These are phyloP conservation scores for Oophaga pumilio DNA, from an alignment of 2,113 vertebrate species.

Conservation along the genomic window DNA sequence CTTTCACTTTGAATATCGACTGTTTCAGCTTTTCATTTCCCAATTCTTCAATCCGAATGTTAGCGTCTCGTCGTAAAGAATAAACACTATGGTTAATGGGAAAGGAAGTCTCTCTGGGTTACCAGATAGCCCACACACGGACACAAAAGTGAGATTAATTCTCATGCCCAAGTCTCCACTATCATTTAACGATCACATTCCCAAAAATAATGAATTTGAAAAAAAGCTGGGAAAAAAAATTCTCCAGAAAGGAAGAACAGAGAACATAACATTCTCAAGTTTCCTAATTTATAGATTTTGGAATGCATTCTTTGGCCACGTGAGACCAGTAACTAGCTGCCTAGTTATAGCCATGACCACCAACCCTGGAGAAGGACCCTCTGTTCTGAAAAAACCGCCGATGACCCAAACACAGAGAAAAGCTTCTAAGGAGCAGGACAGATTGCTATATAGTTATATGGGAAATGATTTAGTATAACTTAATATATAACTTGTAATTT, in stretches of 20 bases:
- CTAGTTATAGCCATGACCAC: background rate
- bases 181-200: background rate
- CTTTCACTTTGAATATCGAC: slow-evolving; percentile 11
- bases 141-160: background rate
- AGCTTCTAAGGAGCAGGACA: background rate
- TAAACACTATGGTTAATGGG: background rate
- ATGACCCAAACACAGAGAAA: background rate
- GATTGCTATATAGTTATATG: too few species aligned
- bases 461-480: too few species aligned
- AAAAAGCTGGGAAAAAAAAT: background rate
- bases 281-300: background rate
- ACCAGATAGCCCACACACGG: slow-evolving; percentile 7
- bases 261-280: background rate
- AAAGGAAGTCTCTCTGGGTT: background rate
- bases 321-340: too few species aligned
- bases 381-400: background rate
- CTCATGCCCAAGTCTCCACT: background rate
- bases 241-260: background rate
- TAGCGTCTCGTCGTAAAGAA: background rate
- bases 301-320: too few species aligned
- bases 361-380: background rate
- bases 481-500: too few species aligned
- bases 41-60: slow-evolving; percentile 3
- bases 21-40: background rate
- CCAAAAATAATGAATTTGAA: background rate